Evolutionary conservation across 2,113 vertebrate species (phyloP).

Genomic region (Peromyscus leucopus): DNA sequence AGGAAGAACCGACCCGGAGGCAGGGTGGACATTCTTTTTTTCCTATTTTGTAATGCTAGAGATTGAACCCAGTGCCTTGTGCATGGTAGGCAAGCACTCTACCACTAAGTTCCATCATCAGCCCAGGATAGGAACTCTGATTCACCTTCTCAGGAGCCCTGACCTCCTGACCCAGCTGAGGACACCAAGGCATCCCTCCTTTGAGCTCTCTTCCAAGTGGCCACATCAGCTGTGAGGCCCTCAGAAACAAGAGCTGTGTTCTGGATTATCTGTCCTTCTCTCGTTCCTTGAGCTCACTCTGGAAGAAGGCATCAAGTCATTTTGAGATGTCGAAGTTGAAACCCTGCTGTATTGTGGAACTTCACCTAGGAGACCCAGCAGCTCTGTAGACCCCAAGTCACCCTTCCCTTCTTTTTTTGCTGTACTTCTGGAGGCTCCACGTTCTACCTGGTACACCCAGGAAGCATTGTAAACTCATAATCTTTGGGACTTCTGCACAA

Average conservation of each 20-base stretch:
- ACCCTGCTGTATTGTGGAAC: not conserved
- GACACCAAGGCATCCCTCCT: not conserved
- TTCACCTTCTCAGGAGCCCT: not conserved
- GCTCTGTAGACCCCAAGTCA: not conserved
- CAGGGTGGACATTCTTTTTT: not conserved
- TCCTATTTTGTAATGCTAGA: not conserved
- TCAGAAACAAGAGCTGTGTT: not conserved
- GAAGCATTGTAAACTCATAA: not conserved
- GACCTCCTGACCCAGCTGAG: not conserved
- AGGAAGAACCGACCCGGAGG: not conserved
- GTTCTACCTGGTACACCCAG: not conserved
- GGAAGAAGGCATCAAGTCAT: not conserved
- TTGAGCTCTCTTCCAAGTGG: not conserved
- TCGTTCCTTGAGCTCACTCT: not conserved
- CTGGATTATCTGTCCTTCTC: not conserved
- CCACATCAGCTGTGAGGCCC: not conserved
- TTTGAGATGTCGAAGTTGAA: not conserved
- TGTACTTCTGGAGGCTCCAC: rapidly evolving
- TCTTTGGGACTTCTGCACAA: too few species aligned
- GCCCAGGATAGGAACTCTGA: not conserved
- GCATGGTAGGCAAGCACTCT: not conserved
- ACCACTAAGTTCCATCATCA: not conserved
- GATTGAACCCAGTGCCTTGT: not conserved
- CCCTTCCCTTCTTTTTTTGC: not conserved
- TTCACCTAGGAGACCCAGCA: not conserved